Evolutionary conservation across 2,797 vertebrate species (phyloP).

Genomic region (Gymnoscopelus braueri): DNA sequence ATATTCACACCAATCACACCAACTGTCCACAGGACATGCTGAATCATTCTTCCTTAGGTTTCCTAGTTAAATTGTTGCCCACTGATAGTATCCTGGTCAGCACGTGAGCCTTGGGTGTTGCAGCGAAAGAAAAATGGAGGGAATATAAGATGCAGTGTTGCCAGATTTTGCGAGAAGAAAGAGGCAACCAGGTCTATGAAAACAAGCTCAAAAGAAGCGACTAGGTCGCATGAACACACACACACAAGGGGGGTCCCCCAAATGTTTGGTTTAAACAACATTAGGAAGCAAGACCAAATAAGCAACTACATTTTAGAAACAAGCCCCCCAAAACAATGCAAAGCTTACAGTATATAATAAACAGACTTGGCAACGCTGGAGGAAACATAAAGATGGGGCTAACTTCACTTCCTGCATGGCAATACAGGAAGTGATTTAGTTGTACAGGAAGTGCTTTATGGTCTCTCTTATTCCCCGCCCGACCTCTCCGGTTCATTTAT

Average conservation of each 20-base stretch:
- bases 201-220: no score
- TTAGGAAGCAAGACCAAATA: no score
- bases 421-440: conserved; percentile 7
- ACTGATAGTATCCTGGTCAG: conserved; percentile 37
- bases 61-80: background rate
- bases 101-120: conserved; percentile 27
- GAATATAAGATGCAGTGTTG: background rate
- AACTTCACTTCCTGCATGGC: conserved; percentile 59
- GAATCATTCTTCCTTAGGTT: conserved; percentile 48
- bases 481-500: conserved; percentile 39
- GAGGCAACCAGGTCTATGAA: no score
- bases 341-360: no score
- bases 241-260: no score
- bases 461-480: conserved; percentile 38
- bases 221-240: no score
- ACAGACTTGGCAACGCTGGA: no score
- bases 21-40: conserved; percentile 57
- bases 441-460: conserved; percentile 60
- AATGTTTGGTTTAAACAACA: no score
- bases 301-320: no score
- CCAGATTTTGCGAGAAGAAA: background rate
- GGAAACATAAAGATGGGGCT: conserved; percentile 4
- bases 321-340: no score
- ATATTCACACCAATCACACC: conserved; percentile 59
- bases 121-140: conserved; percentile 5